Base-by-base conservation (phyloP, 2,888 invertebrate species). In the Psylliodes chrysocephalus region DNA sequence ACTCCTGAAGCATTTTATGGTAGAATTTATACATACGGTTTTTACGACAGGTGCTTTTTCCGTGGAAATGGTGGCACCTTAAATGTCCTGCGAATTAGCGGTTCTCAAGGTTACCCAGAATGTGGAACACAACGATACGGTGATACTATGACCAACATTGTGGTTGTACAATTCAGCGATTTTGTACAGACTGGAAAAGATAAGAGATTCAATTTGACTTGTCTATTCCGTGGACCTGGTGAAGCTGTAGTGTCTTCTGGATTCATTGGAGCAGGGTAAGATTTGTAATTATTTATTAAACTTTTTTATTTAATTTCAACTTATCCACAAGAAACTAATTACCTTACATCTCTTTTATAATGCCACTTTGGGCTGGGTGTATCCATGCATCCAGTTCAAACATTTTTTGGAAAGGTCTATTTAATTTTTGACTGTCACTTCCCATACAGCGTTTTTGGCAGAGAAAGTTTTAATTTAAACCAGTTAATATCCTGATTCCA, bases 201-300 rank as follows among this genome's bases (percentile, higher is more conserved):
- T 82, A 95, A 95, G 77, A 87, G 95, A 8, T 96, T 95, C 83
- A 96, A 96, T 81, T 84, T 96, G 68, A 96, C 95, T n/a, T 96
- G 95, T 78, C 86, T 94, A 60, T 94, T 95, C 83, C 88, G 94
- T 72, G 95, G 95, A 22, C 95, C 95, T 0, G 95, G 95, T 17
- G 95, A 96, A 82, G 94, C 95, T 8, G 93, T 96, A 1, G 95
- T 96, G 59, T 95, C 95, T 12, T 95, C 95, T 19, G 94, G 94
- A 74, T 95, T 94, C 80, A 95, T 95, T 75, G 94, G 94, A 73
- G 93, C 94, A 71, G 94, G 94, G 94, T 77, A 73, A 70, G 68
- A 33, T 40, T 47, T 44, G 22, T 19, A 33, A 17, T 28, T 25
- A 19, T n/a, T n/a, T n/a, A n/a, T n/a, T n/a, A n/a, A n/a, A n/a